Evolutionary conservation across 37 sponge, comb jelly and placozoan genomes (phyloP), one percentile per base, ranked within the genome.

Genomic region (Agelas oroides): DNA sequence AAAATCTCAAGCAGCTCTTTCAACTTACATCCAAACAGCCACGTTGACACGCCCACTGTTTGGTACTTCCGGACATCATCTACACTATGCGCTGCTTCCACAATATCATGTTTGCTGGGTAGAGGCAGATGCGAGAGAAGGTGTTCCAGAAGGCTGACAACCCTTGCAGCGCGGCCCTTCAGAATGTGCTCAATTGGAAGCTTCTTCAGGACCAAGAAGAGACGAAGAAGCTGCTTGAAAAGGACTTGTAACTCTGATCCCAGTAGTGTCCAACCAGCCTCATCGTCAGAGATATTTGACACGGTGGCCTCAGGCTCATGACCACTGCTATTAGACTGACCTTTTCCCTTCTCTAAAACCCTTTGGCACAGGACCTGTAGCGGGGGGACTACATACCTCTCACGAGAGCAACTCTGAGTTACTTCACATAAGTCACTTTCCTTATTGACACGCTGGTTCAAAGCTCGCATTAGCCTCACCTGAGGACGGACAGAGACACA

Each of bases 41-140:
- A 71, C 17, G 71, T 2, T 25, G 61, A 39, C 20, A n/a, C 40
- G 0, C 64, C 62, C 0, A 18, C 25, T 27, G 52, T 14, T 25
- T 24, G 14, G 35, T 46, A 17, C 12, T 0, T 60, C 1, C 0
- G 41, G 37, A 65, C 16, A 15, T 17, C n/a, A 46, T 46, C 46
- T 12, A 46, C 46, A 46, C 8, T 46, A 3, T 46, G 46, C 46
- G 46, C 46, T 39, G 19, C 28, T 27, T 78, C 36, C 0, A 1
- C 8, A 5, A 39, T 14, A 18, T 16, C 24, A 46, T 34, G 3
- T 23, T 25, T 52, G 35, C 23, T 46, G 3, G 79, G 79, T 5
- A 78, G 17, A 17, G 82, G 82, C 36, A 82, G 46, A 28, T 82
- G 72, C 28, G 82, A 71, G 11, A 82, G 37, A 18, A 82, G 62